phyloP scores from a whole-genome alignment of 2,797 vertebrate genomes.

The Sphenopsis melanotis region DNA sequence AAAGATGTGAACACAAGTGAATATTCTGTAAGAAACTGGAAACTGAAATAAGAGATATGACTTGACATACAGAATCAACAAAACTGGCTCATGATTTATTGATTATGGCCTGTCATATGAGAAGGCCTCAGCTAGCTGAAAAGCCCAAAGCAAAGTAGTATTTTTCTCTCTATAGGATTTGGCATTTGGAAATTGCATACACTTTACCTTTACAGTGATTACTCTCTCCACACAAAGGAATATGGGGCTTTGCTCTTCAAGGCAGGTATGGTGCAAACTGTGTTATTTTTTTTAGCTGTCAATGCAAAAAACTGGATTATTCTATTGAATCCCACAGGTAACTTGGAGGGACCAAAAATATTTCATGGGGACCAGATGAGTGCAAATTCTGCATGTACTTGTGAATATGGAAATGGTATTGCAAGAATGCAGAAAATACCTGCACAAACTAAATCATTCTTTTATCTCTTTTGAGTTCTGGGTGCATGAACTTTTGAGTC shows the following conservation, averaged over 20 bases:
- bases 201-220: constrained; percentile 33
- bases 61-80: constrained; percentile 29
- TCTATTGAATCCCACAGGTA: background rate
- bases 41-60: constrained; percentile 18
- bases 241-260: constrained; percentile 10
- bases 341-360: background rate
- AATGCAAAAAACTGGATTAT: background rate
- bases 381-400: background rate
- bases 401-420: background rate
- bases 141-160: constrained; percentile 21
- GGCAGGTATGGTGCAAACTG: background rate
- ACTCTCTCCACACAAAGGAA: constrained; percentile 8
- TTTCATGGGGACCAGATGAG: background rate
- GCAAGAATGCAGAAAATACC: background rate
- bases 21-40: constrained; percentile 22
- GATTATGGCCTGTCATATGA: constrained; percentile 52
- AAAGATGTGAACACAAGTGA: constrained; percentile 4
- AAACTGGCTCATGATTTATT: constrained; percentile 56
- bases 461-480: background rate
- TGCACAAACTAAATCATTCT: fast-evolving
- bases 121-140: constrained; percentile 10
- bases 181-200: constrained; percentile 51
- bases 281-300: background rate
- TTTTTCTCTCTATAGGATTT: constrained; percentile 48
- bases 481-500: background rate